These are phyloP conservation scores for Cotesia chilonis DNA, from an alignment of 1,140 invertebrate genomes.

Conservation along the genomic window DNA sequence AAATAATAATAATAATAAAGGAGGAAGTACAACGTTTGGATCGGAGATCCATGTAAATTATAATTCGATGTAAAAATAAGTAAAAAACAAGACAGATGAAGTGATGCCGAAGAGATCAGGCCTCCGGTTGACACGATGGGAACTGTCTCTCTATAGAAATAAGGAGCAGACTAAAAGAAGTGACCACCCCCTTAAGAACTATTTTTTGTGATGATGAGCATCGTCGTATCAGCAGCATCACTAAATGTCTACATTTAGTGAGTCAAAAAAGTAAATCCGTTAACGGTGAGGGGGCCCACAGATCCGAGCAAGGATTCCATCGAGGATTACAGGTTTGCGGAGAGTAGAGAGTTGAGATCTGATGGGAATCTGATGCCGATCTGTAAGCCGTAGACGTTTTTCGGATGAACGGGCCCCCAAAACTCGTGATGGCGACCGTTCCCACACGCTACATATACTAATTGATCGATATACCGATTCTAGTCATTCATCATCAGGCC, in stretches of 20 bases:
- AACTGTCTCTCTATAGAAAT: not conserved
- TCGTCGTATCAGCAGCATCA: not conserved
- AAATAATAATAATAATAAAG: not conserved
- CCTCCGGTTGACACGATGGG: constrained; percentile 29
- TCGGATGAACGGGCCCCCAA: constrained; percentile 50
- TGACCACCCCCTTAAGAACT: too few relatives aligned
- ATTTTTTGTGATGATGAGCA: constrained; percentile 6
- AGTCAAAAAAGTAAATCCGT: constrained; percentile 17
- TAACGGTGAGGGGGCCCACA: constrained; percentile 43
- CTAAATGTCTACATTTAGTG: too few relatives aligned
- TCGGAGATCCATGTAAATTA: too few relatives aligned
- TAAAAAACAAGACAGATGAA: constrained; percentile 10
- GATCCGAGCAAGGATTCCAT: constrained; percentile 33
- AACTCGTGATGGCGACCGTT: constrained; percentile 50
- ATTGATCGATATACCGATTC: constrained; percentile 67
- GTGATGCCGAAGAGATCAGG: constrained; percentile 20
- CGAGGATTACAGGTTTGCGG: constrained; percentile 44
- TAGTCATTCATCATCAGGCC: constrained; percentile 59
- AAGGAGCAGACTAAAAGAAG: too few relatives aligned
- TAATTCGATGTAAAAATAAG: not conserved
- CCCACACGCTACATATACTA: constrained; percentile 62
- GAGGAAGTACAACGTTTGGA: too few relatives aligned
- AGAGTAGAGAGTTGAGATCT: constrained; percentile 46
- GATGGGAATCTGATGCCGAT: constrained; percentile 57
- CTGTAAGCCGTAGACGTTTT: constrained; percentile 34